These are phyloP conservation scores for Callospermophilus lateralis DNA, from an alignment of 2,113 vertebrate genomes.

Conservation along the genomic window DNA sequence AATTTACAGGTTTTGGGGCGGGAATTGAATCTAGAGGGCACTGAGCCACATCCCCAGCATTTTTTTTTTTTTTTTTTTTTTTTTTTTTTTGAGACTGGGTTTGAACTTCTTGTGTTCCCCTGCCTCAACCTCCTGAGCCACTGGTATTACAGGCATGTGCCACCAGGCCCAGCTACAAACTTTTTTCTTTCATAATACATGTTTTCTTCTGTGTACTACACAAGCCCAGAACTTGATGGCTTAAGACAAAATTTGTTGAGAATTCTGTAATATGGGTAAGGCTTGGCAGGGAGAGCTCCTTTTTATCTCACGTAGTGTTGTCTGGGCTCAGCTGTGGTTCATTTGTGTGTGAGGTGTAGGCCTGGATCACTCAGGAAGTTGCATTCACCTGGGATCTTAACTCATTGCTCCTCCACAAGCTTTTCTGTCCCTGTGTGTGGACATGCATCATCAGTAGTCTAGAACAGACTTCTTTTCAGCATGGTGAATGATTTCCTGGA, in stretches of 20 bases:
- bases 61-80: no score
- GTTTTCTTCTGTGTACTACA: neutral
- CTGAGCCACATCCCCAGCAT: no score
- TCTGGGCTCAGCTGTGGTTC: neutral
- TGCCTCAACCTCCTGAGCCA: neutral
- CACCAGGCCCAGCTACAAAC: no score
- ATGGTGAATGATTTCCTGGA: neutral
- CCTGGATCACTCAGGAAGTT: neutral
- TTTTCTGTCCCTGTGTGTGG: neutral
- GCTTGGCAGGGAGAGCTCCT: neutral
- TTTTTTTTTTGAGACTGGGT: neutral
- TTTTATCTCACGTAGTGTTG: neutral
- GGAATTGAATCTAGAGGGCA: no score
- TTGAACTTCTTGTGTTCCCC: neutral
- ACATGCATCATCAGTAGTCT: neutral
- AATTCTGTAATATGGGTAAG: neutral
- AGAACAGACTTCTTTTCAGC: neutral
- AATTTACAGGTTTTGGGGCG: neutral
- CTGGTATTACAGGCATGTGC: neutral
- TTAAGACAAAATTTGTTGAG: neutral
- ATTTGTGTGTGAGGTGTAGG: neutral
- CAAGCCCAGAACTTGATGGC: neutral
- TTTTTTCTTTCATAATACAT: constrained; percentile 18
- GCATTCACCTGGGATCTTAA: neutral
- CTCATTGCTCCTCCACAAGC: neutral